Evolutionary conservation across 2,113 vertebrate genomes (phyloP), one percentile per base, ranked within the genome.

Genomic region (Lasiurus borealis): DNA sequence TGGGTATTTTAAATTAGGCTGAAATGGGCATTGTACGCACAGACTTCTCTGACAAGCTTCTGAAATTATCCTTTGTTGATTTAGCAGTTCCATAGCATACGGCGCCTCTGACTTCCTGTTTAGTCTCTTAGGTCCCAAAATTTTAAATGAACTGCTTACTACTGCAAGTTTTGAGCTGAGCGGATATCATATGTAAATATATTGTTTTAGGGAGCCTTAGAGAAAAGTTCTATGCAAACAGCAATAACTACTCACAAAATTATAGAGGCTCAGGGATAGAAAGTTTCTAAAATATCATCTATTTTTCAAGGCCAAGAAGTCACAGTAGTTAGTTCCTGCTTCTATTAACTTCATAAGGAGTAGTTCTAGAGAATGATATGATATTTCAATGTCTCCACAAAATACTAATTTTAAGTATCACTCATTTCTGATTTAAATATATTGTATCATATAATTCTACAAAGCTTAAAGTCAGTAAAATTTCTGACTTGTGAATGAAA

Each of bases 131-230:
- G 83, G 91, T 64, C 75, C 89, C 86, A 0, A 95, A 93, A 94
- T 96, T 96, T 96, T 95, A 94, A 96, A 91, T 52, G 83, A 94
- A 95, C 59, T 96, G 95, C 95, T 97, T 97, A 94, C 89, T 93
- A 50, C 7, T 71, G 91, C 75, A 96, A 36, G 48, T 95, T 97
- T 97, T 6, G 14, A 95, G 75, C 78, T 71, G 66, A 96, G 83
- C 6, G 1, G 78, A 77, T 94, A 97, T 86, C 71, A 84, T 91
- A 93, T 89, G 93, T 97, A 95, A 96, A 97, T 95, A 68, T 15
- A 5, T 84, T 93, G 68, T 93, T 97, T 97, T 91, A 97, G 75
- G 89, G 91, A 94, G 83, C 75, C 97, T 96, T 91, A 89, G 96
- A 96, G 95, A 89, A 83, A 95, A 94, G 29, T 91, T 94, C 64